Base-by-base conservation (phyloP, 1,140 invertebrate genomes). In the Homarus americanus region DNA sequence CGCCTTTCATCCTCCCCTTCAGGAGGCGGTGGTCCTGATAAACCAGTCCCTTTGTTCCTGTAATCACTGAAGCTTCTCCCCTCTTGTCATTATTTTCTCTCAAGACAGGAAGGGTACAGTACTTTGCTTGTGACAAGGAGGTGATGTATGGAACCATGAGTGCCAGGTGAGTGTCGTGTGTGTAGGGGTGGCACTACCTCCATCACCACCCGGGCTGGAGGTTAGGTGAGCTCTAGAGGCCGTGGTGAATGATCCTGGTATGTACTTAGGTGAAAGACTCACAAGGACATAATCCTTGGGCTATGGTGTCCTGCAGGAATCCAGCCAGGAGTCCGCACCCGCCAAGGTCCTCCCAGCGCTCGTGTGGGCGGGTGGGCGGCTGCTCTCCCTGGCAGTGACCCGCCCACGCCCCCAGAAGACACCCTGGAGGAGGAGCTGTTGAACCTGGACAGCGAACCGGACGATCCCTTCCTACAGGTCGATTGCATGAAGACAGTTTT, bases 391-490 rank as follows among this genome's bases (percentile, higher is more conserved):
- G 41, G 32, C 10, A n/a, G 24, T 24, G 10, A 49, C 24, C 40
- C 69, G 44, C 66, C 83, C 44, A 34, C 83, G 24, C 44, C 69
- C 10, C 40, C 40, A 7, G 69, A 75, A 44, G 83, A 85, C 83
- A 85, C 38, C 44, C 40, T 53, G 0, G 69, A 79, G 9, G 80
- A 84, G 12, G 82, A 72, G 69, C 44, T 53, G n/a, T 40, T 34
- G 24, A 69, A 44, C 28, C 24, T 49, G 40, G 32, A 69, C 28
- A 36, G 58, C 3, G 66, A 40, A 73, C 44, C 40, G 4, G 78
- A 80, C 12, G 83, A 85, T 17, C 83, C 83, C 20, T 85, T 36
- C 41, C 44, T 85, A n/a, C 83, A 85, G 83, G 83, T 85, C 72
- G 72, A 49, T 75, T 53, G 79, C 53, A 32, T 10, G 44, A 34